Base-by-base conservation (phyloP, 2,888 invertebrate species). In the Mylabris sibirica region DNA sequence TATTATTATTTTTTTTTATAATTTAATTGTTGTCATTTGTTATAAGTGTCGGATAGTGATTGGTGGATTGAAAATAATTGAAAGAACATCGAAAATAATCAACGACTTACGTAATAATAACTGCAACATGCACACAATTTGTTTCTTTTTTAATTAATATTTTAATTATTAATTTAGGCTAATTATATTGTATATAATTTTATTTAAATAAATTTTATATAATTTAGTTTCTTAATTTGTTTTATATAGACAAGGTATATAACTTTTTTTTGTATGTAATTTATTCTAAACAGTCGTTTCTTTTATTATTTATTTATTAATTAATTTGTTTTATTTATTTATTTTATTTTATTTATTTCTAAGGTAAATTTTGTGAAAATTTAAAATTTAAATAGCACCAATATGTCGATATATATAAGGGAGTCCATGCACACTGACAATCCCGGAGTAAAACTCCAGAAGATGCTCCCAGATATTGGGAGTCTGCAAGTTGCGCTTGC, bases 401-500 rank as follows among this genome's bases (percentile, higher is more conserved):
- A 76, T 75, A 76, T 76, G 76, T 79, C 79, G 80, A 80, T 80
- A 79, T 78, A 75, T n/a, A n/a, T n/a, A 76, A 74, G 74, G 75
- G 73, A 75, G 74, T 76, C 75, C 76, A 72, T 74, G 76, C 77
- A 74, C 75, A 75, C 72, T 75, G 76, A 70, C 72, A 75, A 17
- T 75, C 78, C 76, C 73, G 75, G 78, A 79, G 78, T 77, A 78
- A 77, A 8, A 80, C 80, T 81, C 80, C 77, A 79, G 78, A 79
- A 77, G 76, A 78, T 76, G 78, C 75, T 77, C 78, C 78, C 77
- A 78, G 79, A 81, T 77, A 76, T 75, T 5, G 72, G 77, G 79
- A 79, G 77, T 77, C 81, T 80, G 82, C 78, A 77, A 72, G 75
- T 75, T 76, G 78, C 77, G 79, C 79, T 68, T 71, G 80, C 78